Percentiles rank a stretch among this genome's conserved stretches.
These are phyloP conservation scores for Oriolus oriolus DNA, from an alignment of 2,113 vertebrate genomes.

Conservation along the genomic window DNA sequence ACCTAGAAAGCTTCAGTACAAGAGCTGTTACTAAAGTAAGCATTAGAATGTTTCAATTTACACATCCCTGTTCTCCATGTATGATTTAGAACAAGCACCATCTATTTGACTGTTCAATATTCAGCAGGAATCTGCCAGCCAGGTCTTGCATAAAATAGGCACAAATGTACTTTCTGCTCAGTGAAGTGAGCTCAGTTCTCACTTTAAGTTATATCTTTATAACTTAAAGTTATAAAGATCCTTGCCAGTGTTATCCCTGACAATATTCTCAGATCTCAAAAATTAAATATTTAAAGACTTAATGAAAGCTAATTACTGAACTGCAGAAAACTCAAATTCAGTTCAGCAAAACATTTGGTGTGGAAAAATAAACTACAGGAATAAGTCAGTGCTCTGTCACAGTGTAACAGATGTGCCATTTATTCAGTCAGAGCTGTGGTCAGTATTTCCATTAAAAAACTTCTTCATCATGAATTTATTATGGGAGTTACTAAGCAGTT, in stretches of 20 bases:
- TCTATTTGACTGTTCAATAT: not conserved
- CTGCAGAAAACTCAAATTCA: not conserved
- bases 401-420: slow-evolving; percentile 19
- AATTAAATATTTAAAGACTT: not conserved
- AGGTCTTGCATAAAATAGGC: not conserved
- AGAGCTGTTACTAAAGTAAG: not conserved
- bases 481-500: not conserved
- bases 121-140: not conserved
- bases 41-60: not conserved
- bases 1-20: not conserved
- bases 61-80: not conserved
- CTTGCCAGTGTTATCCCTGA: not conserved
- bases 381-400: not conserved
- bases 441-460: not conserved
- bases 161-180: not conserved
- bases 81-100: not conserved
- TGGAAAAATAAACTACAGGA: slow-evolving; percentile 7
- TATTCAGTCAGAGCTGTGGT: not conserved
- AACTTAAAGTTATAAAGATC: too few species aligned
- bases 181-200: not conserved
- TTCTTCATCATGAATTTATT: not conserved
- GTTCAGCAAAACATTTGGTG: not conserved
- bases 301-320: not conserved
- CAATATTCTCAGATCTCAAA: not conserved
- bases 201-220: not conserved